Percentiles rank a stretch among this genome's conserved stretches.
phyloP scores from a whole-genome alignment of 2,888 invertebrate genomes.

The Polymixis lichenea region DNA sequence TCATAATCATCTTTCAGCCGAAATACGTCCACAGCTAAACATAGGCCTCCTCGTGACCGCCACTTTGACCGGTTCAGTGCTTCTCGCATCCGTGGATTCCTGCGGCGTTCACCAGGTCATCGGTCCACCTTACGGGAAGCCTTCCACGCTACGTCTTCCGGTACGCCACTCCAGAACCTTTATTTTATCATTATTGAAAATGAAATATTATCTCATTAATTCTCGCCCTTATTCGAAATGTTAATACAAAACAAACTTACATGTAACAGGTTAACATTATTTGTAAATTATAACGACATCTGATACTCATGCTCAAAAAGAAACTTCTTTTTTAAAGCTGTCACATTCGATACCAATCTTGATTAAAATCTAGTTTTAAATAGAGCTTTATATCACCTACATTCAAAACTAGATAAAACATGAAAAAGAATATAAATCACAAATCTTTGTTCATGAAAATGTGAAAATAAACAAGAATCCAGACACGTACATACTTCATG shows the following conservation, averaged over 20 bases:
- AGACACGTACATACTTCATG: constrained; percentile 9
- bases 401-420: not conserved
- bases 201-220: not conserved
- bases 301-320: not conserved
- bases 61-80: no score
- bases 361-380: not conserved
- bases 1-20: no score
- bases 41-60: no score
- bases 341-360: not conserved
- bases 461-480: constrained; percentile 1
- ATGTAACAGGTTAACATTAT: no score
- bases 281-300: not conserved
- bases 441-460: not conserved
- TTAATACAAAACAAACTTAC: not conserved
- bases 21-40: no score
- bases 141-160: no score
- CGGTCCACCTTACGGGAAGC: no score
- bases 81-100: no score
- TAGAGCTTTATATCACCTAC: not conserved
- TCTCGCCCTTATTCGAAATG: not conserved
- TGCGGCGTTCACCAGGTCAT: no score
- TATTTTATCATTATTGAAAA: not conserved
- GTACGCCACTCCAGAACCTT: not conserved
- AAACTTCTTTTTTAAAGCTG: not conserved
- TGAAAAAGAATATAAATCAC: not conserved